Evolutionary conservation across 1,140 invertebrate genomes (phyloP).

Genomic region (Hetaerina americana): DNA sequence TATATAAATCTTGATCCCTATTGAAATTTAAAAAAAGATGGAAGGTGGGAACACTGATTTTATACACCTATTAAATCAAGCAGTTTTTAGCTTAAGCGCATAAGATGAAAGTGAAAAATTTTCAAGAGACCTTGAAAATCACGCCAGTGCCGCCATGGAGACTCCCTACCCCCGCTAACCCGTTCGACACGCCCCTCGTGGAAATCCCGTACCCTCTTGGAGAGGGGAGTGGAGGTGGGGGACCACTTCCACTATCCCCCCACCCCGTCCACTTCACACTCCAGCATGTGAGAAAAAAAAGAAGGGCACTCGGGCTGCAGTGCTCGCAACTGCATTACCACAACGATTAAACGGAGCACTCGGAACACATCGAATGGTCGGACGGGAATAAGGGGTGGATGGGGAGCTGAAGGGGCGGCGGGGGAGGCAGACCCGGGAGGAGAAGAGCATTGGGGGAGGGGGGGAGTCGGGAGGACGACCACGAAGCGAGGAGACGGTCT

Average conservation of each 20-base stretch:
- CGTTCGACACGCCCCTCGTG: no score
- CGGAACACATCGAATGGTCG: background rate
- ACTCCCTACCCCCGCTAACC: background rate
- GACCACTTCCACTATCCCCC: background rate
- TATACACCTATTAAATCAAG: no score
- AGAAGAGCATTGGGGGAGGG: background rate
- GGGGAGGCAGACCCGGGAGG: background rate
- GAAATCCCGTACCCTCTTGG: no score
- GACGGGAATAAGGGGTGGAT: background rate
- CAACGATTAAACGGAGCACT: no score
- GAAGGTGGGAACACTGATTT: no score
- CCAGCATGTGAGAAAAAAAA: background rate
- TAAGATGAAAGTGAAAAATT: no score
- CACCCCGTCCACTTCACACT: background rate
- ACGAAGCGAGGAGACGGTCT: background rate
- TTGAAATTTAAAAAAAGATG: no score
- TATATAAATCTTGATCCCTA: no score
- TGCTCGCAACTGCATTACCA: background rate
- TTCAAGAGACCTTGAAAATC: background rate
- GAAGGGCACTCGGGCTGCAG: background rate
- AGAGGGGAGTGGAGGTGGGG: no score
- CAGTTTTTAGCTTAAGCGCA: no score
- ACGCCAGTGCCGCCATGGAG: background rate
- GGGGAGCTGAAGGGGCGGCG: background rate
- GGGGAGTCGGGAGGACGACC: background rate